Conservation (phyloP, 2,113 vertebrate genomes). For the Pao palembangensis region DNA sequence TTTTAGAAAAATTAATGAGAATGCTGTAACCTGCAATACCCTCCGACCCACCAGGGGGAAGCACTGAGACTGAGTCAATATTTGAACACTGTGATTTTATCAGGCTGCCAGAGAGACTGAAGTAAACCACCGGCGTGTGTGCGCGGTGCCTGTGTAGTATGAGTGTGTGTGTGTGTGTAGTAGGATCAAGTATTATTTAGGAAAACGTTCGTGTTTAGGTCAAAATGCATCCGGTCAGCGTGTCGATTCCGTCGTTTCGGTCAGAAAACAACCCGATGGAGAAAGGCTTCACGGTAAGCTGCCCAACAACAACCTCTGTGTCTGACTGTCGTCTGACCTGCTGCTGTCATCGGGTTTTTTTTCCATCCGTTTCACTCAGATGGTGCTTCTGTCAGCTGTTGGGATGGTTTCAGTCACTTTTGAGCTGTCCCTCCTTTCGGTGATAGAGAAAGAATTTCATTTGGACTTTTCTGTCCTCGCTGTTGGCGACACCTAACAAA, state of each 20-base stretch:
- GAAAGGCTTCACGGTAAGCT: conserved; percentile 91
- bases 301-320: conserved; percentile 8
- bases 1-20: not conserved
- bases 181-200: not conserved
- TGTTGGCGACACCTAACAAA: not conserved
- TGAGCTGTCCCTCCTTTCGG: too few relatives aligned
- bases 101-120: conserved; percentile 14
- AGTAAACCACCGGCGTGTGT: conserved; percentile 24
- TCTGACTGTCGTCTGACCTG: too few relatives aligned
- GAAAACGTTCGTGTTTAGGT: not conserved
- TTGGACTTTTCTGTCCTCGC: not conserved
- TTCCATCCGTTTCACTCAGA: not conserved
- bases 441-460: too few relatives aligned
- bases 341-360: conserved; percentile 27
- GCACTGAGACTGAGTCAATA: not conserved
- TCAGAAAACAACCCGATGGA: conserved; percentile 87
- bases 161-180: not conserved
- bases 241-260: conserved; percentile 91
- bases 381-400: too few relatives aligned
- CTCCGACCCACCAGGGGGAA: conserved; percentile 50
- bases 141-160: not conserved
- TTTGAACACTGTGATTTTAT: conserved; percentile 45
- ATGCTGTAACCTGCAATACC: not conserved
- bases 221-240: conserved; percentile 75
- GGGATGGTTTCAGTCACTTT: too few relatives aligned